Evolutionary conservation across 2,797 vertebrate species (phyloP).

Genomic region (Glyptemys insculpta): DNA sequence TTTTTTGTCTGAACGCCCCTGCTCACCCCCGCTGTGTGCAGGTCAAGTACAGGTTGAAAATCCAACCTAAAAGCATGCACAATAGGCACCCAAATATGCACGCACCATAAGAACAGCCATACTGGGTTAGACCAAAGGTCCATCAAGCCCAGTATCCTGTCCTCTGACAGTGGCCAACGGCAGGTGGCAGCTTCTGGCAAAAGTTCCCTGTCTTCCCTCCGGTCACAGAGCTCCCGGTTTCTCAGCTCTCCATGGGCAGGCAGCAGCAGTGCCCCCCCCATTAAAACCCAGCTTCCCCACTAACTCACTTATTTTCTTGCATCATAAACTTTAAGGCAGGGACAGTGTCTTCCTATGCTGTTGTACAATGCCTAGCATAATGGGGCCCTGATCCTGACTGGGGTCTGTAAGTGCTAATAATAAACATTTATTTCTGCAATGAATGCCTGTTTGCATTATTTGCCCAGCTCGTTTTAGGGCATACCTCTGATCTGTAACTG

Average conservation of each 20-base stretch:
- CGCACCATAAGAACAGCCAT: not conserved
- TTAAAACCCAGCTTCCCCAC: too few species aligned
- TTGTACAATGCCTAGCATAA: not conserved
- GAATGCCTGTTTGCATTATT: not conserved
- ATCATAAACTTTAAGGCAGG: not conserved
- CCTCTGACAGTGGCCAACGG: too few species aligned
- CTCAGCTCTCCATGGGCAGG: not conserved
- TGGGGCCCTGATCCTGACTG: not conserved
- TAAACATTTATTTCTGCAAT: not conserved
- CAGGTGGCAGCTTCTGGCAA: too few species aligned
- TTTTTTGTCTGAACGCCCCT: not conserved
- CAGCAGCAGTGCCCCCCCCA: not conserved
- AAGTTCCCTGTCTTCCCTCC: not conserved
- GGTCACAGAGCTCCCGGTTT: too few species aligned
- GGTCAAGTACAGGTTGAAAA: not conserved
- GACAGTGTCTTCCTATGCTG: not conserved
- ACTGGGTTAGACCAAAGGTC: too few species aligned
- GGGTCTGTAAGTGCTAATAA: not conserved
- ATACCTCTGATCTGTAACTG: not conserved
- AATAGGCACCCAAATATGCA: not conserved
- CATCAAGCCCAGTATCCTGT: too few species aligned
- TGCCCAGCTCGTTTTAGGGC: not conserved
- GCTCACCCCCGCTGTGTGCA: not conserved
- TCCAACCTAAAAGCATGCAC: not conserved
- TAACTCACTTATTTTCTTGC: not conserved